Conservation (phyloP, 2,797 vertebrate species). For the Sciurus carolinensis region DNA sequence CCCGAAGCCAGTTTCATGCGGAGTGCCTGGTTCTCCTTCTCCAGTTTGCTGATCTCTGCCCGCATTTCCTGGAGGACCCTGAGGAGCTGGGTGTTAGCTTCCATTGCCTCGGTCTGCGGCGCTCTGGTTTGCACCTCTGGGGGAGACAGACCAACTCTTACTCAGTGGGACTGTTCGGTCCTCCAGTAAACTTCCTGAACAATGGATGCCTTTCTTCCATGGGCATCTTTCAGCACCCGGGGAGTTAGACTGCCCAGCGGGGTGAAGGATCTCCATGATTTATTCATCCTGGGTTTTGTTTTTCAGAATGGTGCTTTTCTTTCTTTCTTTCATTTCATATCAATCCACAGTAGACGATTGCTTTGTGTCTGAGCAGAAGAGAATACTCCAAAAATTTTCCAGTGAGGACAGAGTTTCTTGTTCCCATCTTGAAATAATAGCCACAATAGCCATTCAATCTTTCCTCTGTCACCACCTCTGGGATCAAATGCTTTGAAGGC, state of each 20-base stretch:
- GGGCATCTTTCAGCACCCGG: slow-evolving; percentile 76
- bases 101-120: slow-evolving; percentile 87
- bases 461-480: neutral
- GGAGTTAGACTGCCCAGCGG: slow-evolving; percentile 66
- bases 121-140: neutral
- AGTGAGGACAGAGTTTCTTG: slow-evolving; percentile 6
- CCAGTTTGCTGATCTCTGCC: slow-evolving; percentile 93
- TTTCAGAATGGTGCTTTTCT: slow-evolving; percentile 82
- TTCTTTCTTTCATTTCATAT: slow-evolving; percentile 51
- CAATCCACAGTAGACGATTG: slow-evolving; percentile 71
- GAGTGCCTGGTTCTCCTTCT: slow-evolving; percentile 93
- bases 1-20: slow-evolving; percentile 86
- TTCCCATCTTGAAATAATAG: neutral
- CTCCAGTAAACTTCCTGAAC: slow-evolving; percentile 71
- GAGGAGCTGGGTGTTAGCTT: slow-evolving; percentile 90
- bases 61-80: slow-evolving; percentile 94
- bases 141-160: neutral
- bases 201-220: slow-evolving; percentile 54
- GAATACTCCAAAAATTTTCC: slow-evolving; percentile 30
- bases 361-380: slow-evolving; percentile 52
- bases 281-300: slow-evolving; percentile 89
- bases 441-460: neutral
- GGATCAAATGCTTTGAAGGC: neutral
- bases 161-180: accelerated
- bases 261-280: slow-evolving; percentile 85